Conservation (phyloP, 2,888 invertebrate genomes). For the Lepidochitona cinerea region DNA sequence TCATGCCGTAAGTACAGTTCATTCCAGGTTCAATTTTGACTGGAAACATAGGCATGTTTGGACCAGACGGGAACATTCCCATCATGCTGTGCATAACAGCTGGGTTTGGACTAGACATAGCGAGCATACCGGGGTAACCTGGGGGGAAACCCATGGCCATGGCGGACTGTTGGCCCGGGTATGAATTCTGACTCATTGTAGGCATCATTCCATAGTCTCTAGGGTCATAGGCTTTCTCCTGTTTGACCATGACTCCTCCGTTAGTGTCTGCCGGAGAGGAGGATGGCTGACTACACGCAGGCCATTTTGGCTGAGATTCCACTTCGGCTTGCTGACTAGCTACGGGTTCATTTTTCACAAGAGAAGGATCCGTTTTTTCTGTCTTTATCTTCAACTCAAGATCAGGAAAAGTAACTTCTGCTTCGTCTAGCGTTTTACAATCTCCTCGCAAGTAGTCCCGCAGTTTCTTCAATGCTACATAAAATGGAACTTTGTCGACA, state of each 20-base stretch:
- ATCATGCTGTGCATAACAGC: neutral
- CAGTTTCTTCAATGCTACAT: constrained; percentile 94
- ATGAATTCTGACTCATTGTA: neutral
- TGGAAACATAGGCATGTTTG: neutral
- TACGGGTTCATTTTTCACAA: neutral
- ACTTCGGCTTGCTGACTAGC: neutral
- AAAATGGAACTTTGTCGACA: constrained; percentile 98
- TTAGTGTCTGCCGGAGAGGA: neutral
- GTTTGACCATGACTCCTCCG: constrained; percentile 18
- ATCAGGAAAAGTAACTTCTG: constrained; percentile 68
- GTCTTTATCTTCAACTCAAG: constrained; percentile 55
- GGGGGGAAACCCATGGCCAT: neutral
- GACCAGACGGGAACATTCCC: neutral
- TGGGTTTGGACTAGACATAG: neutral
- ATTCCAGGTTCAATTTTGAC: neutral
- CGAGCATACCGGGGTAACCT: neutral
- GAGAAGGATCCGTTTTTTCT: constrained; percentile 24
- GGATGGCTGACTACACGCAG: neutral
- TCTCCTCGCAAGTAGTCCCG: constrained; percentile 93
- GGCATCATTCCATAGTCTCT: constrained; percentile 28
- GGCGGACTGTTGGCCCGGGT: neutral
- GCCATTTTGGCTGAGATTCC: neutral
- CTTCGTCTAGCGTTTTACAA: constrained; percentile 53
- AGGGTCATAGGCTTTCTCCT: constrained; percentile 24
- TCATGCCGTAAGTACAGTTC: neutral